phyloP scores from a whole-genome alignment of 2,797 vertebrate species.

The Sebastes trivittatus region DNA sequence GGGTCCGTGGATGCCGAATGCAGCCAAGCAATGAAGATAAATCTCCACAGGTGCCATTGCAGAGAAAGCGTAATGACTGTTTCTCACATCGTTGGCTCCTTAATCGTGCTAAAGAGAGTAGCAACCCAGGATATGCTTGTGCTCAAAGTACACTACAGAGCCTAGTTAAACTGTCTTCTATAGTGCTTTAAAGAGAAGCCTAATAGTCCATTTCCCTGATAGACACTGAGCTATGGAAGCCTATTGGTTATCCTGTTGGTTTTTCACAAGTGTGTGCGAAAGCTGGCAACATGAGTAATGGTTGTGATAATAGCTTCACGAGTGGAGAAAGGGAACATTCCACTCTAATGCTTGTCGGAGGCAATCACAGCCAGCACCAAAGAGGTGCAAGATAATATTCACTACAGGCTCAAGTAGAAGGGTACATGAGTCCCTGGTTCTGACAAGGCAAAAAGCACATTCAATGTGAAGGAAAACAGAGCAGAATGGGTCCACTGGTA shows the following conservation, averaged over 20 bases:
- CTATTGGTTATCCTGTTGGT: conserved; percentile 62
- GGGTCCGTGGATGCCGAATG: conserved; percentile 58
- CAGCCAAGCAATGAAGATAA: conserved; percentile 74
- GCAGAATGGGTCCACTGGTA: neutral
- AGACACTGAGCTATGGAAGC: conserved; percentile 54
- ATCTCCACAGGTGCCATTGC: conserved; percentile 71
- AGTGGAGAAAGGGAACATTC: conserved; percentile 66
- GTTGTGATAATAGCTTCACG: conserved; percentile 67
- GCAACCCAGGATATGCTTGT: conserved; percentile 60
- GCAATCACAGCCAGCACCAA: conserved; percentile 42
- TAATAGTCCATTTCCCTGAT: conserved; percentile 64
- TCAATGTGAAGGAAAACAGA: neutral
- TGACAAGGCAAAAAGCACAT: conserved; percentile 21
- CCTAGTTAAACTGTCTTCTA: conserved; percentile 60
- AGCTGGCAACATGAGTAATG: conserved; percentile 59
- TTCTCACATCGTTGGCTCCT: conserved; percentile 74
- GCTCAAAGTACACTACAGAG: conserved; percentile 58
- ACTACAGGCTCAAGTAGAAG: conserved; percentile 29
- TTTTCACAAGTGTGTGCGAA: conserved; percentile 61
- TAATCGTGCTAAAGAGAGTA: conserved; percentile 74
- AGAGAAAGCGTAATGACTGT: conserved; percentile 71
- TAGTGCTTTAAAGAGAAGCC: conserved; percentile 55
- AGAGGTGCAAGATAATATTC: conserved; percentile 49
- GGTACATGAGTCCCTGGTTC: conserved; percentile 17
- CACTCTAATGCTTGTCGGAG: conserved; percentile 62